phyloP scores from a whole-genome alignment of 2,797 vertebrate genomes.

The Neosalanx taihuensis region DNA sequence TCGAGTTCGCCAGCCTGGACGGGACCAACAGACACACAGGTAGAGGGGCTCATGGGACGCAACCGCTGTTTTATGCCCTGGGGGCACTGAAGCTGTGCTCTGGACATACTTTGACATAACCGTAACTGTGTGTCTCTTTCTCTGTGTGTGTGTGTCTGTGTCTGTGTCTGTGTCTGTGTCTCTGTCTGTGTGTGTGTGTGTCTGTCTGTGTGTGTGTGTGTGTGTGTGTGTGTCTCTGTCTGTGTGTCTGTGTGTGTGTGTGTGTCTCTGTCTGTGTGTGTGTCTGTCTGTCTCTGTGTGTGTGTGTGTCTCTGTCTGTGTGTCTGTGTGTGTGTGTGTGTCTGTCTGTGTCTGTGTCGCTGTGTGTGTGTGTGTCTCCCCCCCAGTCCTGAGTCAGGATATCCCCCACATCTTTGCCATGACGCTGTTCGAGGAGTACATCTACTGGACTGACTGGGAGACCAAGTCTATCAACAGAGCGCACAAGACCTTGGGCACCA shows the following conservation, averaged over 20 bases:
- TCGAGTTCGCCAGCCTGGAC: conserved; percentile 92
- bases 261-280: conserved; percentile 17
- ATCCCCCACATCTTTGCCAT: conserved; percentile 98
- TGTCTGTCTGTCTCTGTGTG: too few species aligned
- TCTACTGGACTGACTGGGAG: conserved; percentile 99
- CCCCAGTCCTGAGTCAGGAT: conserved; percentile 73
- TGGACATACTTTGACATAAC: not conserved
- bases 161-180: conserved; percentile 12
- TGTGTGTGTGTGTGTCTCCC: conserved; percentile 13
- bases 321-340: conserved; percentile 44
- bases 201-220: conserved; percentile 17
- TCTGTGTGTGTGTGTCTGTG: not conserved
- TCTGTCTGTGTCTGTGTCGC: not conserved
- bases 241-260: not conserved
- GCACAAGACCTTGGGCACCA: conserved; percentile 84
- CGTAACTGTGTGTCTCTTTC: not conserved
- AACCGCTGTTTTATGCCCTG: too few species aligned
- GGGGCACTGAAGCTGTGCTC: too few species aligned
- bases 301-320: too few species aligned
- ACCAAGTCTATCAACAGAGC: conserved; percentile 97
- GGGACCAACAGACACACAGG: conserved; percentile 88
- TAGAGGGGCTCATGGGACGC: conserved; percentile 48
- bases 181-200: conserved; percentile 2
- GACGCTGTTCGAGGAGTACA: conserved; percentile 96
- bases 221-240: not conserved